Evolutionary conservation across 2,888 invertebrate species (phyloP).

Genomic region (Apoda limacodes): DNA sequence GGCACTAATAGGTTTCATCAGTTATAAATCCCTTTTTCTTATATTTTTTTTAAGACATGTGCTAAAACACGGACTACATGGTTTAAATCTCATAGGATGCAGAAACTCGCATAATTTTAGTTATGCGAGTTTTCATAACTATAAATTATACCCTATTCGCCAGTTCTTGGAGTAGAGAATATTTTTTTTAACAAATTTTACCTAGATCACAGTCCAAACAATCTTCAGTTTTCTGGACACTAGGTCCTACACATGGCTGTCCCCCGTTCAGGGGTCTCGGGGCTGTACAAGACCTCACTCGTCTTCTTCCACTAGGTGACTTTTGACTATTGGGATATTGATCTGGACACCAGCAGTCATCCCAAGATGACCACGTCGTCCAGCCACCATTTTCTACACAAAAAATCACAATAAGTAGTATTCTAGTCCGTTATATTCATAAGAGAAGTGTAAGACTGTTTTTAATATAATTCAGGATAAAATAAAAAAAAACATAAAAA

Average conservation of each 20-base stretch:
- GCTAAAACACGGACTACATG: too few species aligned
- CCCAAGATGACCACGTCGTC: conserved; percentile 93
- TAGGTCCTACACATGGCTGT: conserved; percentile 83
- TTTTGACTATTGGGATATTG: conserved; percentile 65
- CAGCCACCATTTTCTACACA: conserved; percentile 90
- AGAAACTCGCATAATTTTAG: too few species aligned
- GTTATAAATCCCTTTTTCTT: too few species aligned
- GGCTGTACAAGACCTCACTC: conserved; percentile 86
- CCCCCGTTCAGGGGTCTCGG: conserved; percentile 95
- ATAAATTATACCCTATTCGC: too few species aligned
- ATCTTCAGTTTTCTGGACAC: conserved; percentile 83
- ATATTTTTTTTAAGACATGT: too few species aligned
- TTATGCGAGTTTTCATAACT: too few species aligned
- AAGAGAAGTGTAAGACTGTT: too few species aligned
- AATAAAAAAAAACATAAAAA: too few species aligned
- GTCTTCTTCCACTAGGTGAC: conserved; percentile 75
- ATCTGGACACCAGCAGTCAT: conserved; percentile 85
- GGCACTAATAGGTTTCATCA: too few species aligned
- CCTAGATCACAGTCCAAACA: conserved; percentile 79
- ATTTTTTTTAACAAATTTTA: too few species aligned
- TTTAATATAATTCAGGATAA: conserved; percentile 9
- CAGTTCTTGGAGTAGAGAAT: too few species aligned
- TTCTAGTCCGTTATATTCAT: conserved; percentile 3
- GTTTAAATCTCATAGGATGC: too few species aligned
- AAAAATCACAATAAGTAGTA: conserved; percentile 2